Evolutionary conservation across 2,888 invertebrate genomes (phyloP).

Genomic region (Luperina testacea): DNA sequence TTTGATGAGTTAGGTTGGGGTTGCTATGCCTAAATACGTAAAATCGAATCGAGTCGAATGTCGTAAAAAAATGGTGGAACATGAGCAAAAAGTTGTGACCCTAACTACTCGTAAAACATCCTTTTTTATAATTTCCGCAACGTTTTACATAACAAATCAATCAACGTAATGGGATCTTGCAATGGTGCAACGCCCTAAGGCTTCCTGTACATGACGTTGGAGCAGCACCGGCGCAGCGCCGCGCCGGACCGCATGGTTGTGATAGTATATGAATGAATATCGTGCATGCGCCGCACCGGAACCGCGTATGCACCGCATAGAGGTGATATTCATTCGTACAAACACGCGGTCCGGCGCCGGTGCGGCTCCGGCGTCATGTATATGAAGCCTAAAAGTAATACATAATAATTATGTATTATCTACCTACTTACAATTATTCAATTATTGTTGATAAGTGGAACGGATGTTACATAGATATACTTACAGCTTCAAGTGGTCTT

Average conservation of each 20-base stretch:
- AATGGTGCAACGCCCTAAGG: constrained; percentile 18
- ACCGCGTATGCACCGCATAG: no score
- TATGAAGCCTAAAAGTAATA: constrained; percentile 8
- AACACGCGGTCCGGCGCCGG: no score
- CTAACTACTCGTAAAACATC: neutral
- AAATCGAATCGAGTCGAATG: neutral
- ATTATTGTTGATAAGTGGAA: constrained; percentile 66
- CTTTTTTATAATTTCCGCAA: neutral
- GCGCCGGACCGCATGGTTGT: no score
- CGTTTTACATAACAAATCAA: neutral
- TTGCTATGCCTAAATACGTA: neutral
- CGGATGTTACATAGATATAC: constrained; percentile 70
- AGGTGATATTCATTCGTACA: no score
- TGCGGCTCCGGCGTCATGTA: no score
- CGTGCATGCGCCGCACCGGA: no score
- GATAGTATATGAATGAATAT: no score
- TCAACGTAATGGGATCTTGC: constrained; percentile 10
- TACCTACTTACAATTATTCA: constrained; percentile 30
- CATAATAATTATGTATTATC: constrained; percentile 27
- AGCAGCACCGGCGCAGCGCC: no score
- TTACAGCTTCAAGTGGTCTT: constrained; percentile 8
- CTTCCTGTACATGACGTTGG: no score
- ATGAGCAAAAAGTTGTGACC: no score
- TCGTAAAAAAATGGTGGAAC: neutral
- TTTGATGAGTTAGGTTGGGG: no score